phyloP scores from a whole-genome alignment of 2,888 invertebrate genomes.

The Rhamnusium bicolor region DNA sequence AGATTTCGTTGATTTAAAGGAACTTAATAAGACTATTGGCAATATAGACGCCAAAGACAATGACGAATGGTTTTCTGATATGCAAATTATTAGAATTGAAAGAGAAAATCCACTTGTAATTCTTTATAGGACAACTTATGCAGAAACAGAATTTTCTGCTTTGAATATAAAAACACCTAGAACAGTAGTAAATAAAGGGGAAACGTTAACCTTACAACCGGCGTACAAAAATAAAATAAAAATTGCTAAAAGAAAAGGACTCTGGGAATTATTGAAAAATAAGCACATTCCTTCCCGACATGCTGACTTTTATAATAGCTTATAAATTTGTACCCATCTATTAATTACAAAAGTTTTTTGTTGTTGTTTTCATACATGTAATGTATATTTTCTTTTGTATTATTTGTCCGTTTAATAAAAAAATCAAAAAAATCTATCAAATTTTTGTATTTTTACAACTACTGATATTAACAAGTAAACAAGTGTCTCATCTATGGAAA shows the following conservation, averaged over 20 bases:
- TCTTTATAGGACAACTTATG: conserved; percentile 4
- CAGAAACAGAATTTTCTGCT: conserved; percentile 1
- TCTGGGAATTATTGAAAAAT: no score
- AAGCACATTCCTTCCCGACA: no score
- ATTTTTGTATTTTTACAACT: no score
- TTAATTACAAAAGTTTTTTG: background rate
- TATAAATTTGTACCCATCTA: background rate
- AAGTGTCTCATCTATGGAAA: background rate
- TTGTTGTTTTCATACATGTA: background rate
- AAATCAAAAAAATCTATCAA: no score
- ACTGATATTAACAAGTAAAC: background rate
- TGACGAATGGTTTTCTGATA: background rate
- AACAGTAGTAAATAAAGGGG: background rate
- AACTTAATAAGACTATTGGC: background rate
- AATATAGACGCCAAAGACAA: background rate
- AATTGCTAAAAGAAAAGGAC: no score
- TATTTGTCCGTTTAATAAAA: background rate
- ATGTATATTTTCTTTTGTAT: background rate
- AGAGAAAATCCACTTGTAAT: background rate
- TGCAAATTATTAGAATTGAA: conserved; percentile 2
- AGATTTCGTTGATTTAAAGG: background rate
- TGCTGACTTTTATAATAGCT: conserved; percentile 1
- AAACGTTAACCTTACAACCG: conserved; percentile 8
- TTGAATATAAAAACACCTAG: conserved; percentile 1
- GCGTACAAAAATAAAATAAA: background rate